Evolutionary conservation across 2,888 invertebrate species (phyloP), one percentile per base, ranked within the genome.

Genomic region (Philonicus albiceps): DNA sequence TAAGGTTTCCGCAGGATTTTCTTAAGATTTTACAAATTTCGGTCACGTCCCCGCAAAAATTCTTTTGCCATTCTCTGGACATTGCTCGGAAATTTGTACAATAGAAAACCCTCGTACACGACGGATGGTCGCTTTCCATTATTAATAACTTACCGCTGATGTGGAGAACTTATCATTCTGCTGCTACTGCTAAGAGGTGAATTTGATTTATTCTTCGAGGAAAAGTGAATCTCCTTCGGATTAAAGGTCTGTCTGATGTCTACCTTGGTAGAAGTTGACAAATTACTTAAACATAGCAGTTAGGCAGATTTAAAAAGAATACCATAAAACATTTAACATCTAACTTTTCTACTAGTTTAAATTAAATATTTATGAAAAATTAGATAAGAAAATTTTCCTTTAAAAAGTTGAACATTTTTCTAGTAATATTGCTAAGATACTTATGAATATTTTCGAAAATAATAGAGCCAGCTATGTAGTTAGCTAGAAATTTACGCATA

Each of bases 41-140:
- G 34, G 81, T 81, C 81, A 81, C 81, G 81, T 81, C 7, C 19
- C 34, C 31, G 55, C 19, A 55, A 64, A 81, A 81, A 43, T 81
- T 55, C 30, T 55, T 64, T 22, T 81, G 16, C 81, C 49, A 81
- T 81, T 81, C 81, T 74, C 19, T 31, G 81, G 81, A 31, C 53
- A 81, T 55, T 81, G 81, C 81, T n/a, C 16, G 13, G 78, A 78
- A 78, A 64, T 64, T 78, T 78, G 49, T 27, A 78, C 49, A 78
- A 78, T 78, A 78, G 78, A 78, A 78, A 49, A 49, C 49, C 78
- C 49, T 30, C 64, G 22, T 64, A 30, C 30, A 30, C 4, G 37
- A 11, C 78, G 78, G 30, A 78, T 78, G 49, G 30, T 30, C 16
- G 49, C 27, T 8, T 78, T 78, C 19, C 27, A 78, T 78, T 78